Evolutionary conservation across 2,888 invertebrate genomes (phyloP).

Genomic region (Xestia rhomboidea): DNA sequence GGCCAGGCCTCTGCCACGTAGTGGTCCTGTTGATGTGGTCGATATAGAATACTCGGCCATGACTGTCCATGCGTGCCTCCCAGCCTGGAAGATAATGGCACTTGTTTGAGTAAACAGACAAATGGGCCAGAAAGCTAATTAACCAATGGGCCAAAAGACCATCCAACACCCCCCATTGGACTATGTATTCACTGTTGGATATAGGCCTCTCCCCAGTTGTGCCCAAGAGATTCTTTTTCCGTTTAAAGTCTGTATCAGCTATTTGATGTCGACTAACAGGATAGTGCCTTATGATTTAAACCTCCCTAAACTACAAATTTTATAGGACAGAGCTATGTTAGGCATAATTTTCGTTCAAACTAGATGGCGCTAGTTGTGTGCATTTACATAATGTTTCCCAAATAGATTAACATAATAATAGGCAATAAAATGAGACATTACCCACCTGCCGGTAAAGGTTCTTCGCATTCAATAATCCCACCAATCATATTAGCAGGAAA

Average conservation of each 20-base stretch:
- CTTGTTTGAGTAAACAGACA: background rate
- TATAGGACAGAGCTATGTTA: background rate
- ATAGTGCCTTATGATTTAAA: background rate
- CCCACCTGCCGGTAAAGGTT: conserved; percentile 96
- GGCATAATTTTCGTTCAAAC: background rate
- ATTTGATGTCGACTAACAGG: no score
- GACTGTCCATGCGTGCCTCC: conserved; percentile 99
- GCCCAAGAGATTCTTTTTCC: background rate
- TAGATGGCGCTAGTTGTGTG: conserved; percentile 52
- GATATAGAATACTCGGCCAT: conserved; percentile 99
- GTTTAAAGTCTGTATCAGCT: background rate
- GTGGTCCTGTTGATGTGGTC: conserved; percentile 99
- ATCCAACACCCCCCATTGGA: background rate
- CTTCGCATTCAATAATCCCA: conserved; percentile 92
- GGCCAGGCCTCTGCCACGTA: conserved; percentile 97
- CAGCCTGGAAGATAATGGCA: conserved; percentile 92
- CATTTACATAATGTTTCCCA: background rate
- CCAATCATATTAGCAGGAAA: conserved; percentile 90
- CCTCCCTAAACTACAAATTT: background rate
- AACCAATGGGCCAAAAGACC: background rate
- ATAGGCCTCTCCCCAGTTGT: background rate
- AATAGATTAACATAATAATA: conserved; percentile 11
- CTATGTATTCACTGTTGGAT: background rate
- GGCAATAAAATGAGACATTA: conserved; percentile 27
- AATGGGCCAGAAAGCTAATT: background rate